Conservation (phyloP, 2,113 vertebrate species). For the Chaetodon auriga region DNA sequence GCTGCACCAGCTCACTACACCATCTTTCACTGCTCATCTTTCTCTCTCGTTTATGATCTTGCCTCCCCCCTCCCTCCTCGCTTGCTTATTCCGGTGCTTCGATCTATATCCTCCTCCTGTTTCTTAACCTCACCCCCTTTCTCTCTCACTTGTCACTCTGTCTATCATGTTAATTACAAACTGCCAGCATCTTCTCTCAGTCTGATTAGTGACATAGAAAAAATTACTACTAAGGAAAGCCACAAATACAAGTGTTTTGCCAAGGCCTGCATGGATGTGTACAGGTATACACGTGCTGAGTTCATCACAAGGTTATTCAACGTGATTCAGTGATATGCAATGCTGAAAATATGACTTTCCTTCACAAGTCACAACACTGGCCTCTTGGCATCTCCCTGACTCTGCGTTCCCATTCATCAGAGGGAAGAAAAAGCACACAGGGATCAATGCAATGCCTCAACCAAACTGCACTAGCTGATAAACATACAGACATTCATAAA, state of each 20-base stretch:
- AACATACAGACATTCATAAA: constrained; percentile 60
- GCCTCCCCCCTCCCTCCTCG: background rate
- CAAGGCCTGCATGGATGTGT: background rate
- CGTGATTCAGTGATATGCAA: background rate
- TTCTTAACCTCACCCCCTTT: constrained; percentile 17
- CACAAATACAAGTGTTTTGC: constrained; percentile 7
- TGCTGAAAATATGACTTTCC: constrained; percentile 9
- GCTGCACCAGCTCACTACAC: background rate
- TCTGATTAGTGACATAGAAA: constrained; percentile 41
- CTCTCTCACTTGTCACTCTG: constrained; percentile 26
- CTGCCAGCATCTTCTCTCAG: constrained; percentile 23
- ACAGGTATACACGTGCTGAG: background rate
- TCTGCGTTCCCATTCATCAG: constrained; percentile 36
- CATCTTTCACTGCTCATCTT: constrained; percentile 10
- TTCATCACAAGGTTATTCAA: constrained; percentile 3
- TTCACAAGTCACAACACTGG: constrained; percentile 4
- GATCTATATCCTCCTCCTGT: constrained; percentile 27
- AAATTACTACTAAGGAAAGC: constrained; percentile 4
- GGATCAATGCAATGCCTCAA: constrained; percentile 46
- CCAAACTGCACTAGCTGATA: constrained; percentile 45
- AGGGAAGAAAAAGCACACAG: constrained; percentile 11
- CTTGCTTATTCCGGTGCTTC: constrained; percentile 28
- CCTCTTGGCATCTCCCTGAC: constrained; percentile 15
- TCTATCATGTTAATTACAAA: constrained; percentile 75
- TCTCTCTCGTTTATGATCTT: constrained; percentile 11